A percentile compares a stretch with the other conserved stretches of the same genome.
These are phyloP conservation scores for Drosophila neutralis DNA, from an alignment of 2,888 invertebrate species.

Conservation along the genomic window DNA sequence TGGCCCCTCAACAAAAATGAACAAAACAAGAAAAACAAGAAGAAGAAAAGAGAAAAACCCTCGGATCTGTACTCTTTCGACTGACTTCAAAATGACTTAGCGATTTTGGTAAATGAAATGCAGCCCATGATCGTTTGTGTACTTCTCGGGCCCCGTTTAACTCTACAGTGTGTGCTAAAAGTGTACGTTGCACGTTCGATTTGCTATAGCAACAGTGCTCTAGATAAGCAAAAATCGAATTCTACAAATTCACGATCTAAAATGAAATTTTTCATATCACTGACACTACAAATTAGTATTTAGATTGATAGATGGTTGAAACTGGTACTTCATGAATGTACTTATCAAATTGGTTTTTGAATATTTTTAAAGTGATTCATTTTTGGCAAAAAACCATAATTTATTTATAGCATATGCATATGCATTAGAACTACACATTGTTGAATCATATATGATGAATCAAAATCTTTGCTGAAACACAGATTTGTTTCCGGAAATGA, in stretches of 20 bases:
- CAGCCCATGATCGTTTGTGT: slow-evolving; percentile 17
- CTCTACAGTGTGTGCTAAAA: slow-evolving; percentile 39
- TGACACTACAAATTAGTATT: slow-evolving; percentile 89
- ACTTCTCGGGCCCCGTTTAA: not conserved
- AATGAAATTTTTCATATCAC: slow-evolving; percentile 86
- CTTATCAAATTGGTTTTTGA: not conserved
- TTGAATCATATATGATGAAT: slow-evolving; percentile 4
- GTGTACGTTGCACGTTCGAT: slow-evolving; percentile 9
- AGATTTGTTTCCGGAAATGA: not conserved
- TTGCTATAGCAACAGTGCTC: not conserved
- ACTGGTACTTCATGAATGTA: not conserved
- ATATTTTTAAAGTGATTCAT: not conserved
- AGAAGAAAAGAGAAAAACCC: slow-evolving; percentile 19
- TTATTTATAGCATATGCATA: too few species aligned
- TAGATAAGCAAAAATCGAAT: slow-evolving; percentile 84
- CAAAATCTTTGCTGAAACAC: not conserved
- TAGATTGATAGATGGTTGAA: slow-evolving; percentile 81
- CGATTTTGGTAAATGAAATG: slow-evolving; percentile 58
- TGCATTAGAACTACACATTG: too few species aligned
- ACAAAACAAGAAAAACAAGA: not conserved
- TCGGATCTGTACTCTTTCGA: not conserved
- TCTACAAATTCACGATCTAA: slow-evolving; percentile 86
- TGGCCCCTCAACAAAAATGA: slow-evolving; percentile 8
- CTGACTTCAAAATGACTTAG: slow-evolving; percentile 54
- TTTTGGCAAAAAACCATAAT: too few species aligned